These are phyloP conservation scores for Hippopotamyrus pictus DNA, from an alignment of 2,797 vertebrate species.

Conservation along the genomic window DNA sequence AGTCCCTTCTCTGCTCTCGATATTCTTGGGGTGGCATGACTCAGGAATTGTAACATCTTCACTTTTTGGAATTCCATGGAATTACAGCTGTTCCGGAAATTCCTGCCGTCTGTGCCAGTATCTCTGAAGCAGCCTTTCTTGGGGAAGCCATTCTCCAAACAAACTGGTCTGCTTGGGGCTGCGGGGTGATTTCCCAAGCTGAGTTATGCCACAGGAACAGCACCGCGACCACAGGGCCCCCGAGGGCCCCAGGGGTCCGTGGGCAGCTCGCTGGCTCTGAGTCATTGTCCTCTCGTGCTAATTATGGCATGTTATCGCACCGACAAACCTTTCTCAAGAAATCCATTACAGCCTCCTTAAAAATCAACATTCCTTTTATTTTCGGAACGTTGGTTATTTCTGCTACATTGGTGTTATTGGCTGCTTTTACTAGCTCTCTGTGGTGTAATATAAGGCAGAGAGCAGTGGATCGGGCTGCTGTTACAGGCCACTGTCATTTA, in stretches of 20 bases:
- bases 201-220: conserved; percentile 16
- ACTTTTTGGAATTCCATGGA: conserved; percentile 53
- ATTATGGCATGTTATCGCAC: conserved; percentile 32
- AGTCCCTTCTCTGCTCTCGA: conserved; percentile 41
- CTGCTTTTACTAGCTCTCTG: background rate
- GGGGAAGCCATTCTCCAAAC: conserved; percentile 45
- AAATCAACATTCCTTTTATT: background rate
- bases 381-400: background rate
- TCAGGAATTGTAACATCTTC: conserved; percentile 34
- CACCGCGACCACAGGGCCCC: background rate
- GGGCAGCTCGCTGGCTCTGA: conserved; percentile 20
- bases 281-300: conserved; percentile 30
- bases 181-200: conserved; percentile 32
- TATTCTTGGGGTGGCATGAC: conserved; percentile 42
- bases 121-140: conserved; percentile 34
- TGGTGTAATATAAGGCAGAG: background rate
- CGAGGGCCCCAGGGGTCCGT: background rate
- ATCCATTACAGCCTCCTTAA: background rate
- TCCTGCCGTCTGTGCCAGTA: conserved; percentile 26
- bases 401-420: background rate
- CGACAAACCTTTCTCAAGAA: background rate
- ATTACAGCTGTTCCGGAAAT: conserved; percentile 47
- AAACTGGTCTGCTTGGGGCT: conserved; percentile 32
- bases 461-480: background rate
- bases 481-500: background rate